Conservation (phyloP, 1,140 invertebrate genomes). For the Zaprionus camerounensis region DNA sequence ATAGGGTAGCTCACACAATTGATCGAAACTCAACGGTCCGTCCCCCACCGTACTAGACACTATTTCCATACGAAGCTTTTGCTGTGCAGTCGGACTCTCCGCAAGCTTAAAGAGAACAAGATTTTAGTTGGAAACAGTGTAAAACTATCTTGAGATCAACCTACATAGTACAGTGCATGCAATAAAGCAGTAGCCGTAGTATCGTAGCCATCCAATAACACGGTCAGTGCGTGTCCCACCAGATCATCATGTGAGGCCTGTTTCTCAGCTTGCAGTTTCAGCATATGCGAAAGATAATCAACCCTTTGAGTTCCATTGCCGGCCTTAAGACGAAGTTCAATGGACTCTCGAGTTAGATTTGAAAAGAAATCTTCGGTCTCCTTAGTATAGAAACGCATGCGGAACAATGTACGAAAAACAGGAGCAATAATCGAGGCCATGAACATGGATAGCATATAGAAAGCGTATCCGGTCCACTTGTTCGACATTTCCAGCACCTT, state of each 20-base stretch:
- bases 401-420: conserved; percentile 39
- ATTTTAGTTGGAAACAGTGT: neutral
- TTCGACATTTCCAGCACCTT: conserved; percentile 60
- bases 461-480: conserved; percentile 60
- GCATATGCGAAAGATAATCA: conserved; percentile 83
- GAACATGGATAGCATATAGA: conserved; percentile 61
- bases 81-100: conserved; percentile 46
- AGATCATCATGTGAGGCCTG: conserved; percentile 86
- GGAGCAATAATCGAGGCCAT: conserved; percentile 59
- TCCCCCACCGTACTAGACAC: conserved; percentile 10
- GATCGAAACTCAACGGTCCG: conserved; percentile 50
- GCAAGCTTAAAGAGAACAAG: conserved; percentile 53
- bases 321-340: conserved; percentile 81
- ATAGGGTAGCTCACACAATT: conserved; percentile 57
- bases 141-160: conserved; percentile 1
- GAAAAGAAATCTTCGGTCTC: conserved; percentile 79
- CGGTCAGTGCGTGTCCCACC: conserved; percentile 85
- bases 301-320: conserved; percentile 66
- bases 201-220: conserved; percentile 87
- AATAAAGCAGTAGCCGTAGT: conserved; percentile 82
- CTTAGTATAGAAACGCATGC: conserved; percentile 63
- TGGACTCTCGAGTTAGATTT: conserved; percentile 63
- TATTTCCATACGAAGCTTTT: conserved; percentile 80
- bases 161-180: conserved; percentile 74
- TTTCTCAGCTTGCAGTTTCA: conserved; percentile 78